phyloP scores from a whole-genome alignment of 2,797 vertebrate genomes.

The Rhodeus uyekii region DNA sequence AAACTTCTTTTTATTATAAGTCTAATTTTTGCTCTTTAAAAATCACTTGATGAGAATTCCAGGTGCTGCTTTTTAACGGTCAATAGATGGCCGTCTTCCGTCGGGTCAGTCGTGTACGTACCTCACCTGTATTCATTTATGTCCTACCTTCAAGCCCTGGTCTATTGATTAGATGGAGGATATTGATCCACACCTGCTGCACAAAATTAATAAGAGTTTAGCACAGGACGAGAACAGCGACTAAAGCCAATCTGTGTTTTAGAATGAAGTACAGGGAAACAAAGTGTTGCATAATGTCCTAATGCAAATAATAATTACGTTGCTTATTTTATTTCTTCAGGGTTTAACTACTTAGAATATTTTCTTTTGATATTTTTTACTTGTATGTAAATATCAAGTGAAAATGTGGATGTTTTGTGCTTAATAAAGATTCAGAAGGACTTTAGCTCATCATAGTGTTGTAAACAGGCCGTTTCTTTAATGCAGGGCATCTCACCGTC shows the following conservation, averaged over 20 bases:
- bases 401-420: neutral
- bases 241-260: neutral
- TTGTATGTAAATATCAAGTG: neutral
- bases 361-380: neutral
- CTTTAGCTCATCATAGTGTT: neutral
- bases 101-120: slow-evolving; percentile 13
- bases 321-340: neutral
- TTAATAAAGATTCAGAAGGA: neutral
- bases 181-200: slow-evolving; percentile 44
- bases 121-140: slow-evolving; percentile 22
- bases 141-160: slow-evolving; percentile 9
- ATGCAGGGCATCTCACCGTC: neutral
- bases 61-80: neutral
- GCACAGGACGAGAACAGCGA: neutral
- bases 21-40: neutral
- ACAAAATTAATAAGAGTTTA: slow-evolving; percentile 39
- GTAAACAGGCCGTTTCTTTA: neutral
- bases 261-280: neutral
- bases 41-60: neutral
- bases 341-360: neutral
- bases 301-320: neutral
- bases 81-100: neutral
- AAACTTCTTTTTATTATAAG: neutral
- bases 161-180: neutral
- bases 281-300: neutral